Base-by-base conservation (phyloP, 1,140 invertebrate genomes). In the Drosophila dunni region DNA sequence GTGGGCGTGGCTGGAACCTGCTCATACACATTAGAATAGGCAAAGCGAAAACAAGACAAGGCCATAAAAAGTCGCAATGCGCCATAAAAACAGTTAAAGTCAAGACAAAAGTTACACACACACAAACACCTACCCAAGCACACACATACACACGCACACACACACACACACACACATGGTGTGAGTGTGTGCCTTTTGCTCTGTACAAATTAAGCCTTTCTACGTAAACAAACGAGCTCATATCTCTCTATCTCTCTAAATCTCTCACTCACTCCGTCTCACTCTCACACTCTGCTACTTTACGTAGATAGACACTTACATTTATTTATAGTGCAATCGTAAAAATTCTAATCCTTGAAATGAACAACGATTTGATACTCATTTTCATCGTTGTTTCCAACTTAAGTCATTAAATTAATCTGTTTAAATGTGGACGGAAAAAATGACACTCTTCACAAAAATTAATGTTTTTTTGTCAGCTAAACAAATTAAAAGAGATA, bases 21-120 rank as follows among this genome's bases (percentile, higher is more conserved):
- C 48, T 54, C 45, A 45, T 66, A 70, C 83, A 89, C 79, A 88
- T 88, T 89, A 88, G 84, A 88, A 88, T 88, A 88, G 84, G 83
- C 83, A 77, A 68, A 78, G 74, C 70, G 53, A 56, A 76, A 77
- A 89, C 61, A 79, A 78, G 69, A 84, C 85, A 89, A 81, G 84
- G 85, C 85, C 81, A 90, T 89, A 89, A 89, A 89, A 89, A 89
- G 85, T 84, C 84, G 84, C 84, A 89, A 76, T 89, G 84, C 84
- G 85, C 84, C 84, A 89, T 89, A 89, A 89, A 89, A 89, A 89
- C 83, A 89, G 84, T 89, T 89, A 89, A 89, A 81, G 85, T 54
- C 81, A 90, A 89, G 84, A 89, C 84, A 89, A 89, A 89, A 89
- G 84, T 89, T 63, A 72, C 63, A 60, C 61, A 77, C 45, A 58